Conservation (phyloP, 2,113 vertebrate genomes). For the Sclerurus mexicanus region DNA sequence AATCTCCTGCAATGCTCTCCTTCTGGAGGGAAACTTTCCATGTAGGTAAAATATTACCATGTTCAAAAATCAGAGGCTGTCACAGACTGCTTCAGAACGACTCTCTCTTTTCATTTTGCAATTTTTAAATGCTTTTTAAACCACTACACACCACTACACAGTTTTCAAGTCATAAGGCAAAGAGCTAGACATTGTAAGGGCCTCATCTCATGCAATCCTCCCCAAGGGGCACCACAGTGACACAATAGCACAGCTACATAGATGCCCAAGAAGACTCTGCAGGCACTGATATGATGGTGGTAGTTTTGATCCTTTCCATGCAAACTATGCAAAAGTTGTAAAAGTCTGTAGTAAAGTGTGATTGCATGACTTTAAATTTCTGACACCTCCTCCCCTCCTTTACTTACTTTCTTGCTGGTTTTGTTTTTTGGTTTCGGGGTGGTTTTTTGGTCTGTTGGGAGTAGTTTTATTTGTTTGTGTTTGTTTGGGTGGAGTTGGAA, state of each 20-base stretch:
- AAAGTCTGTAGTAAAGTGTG: not conserved
- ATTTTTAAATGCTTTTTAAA: not conserved
- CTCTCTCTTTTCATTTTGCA: not conserved
- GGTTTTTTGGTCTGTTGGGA: no score
- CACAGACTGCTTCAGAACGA: not conserved
- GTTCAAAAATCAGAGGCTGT: not conserved
- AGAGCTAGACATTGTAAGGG: not conserved
- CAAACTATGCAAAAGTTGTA: not conserved
- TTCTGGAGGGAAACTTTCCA: not conserved
- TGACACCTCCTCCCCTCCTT: not conserved
- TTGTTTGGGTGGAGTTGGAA: not conserved
- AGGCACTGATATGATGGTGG: not conserved
- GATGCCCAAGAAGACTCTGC: not conserved
- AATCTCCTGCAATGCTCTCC: not conserved
- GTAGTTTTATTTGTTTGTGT: no score
- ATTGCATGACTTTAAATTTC: not conserved
- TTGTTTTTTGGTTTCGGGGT: no score
- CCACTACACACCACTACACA: rapidly evolving
- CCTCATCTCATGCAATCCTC: not conserved
- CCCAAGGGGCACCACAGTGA: not conserved
- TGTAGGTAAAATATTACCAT: not conserved
- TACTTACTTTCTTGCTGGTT: no score
- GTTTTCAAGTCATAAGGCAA: not conserved
- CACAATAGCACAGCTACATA: not conserved
- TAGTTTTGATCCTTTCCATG: not conserved